Evolutionary conservation across 2,113 vertebrate genomes (phyloP).

Genomic region (Aplodontia rufa): DNA sequence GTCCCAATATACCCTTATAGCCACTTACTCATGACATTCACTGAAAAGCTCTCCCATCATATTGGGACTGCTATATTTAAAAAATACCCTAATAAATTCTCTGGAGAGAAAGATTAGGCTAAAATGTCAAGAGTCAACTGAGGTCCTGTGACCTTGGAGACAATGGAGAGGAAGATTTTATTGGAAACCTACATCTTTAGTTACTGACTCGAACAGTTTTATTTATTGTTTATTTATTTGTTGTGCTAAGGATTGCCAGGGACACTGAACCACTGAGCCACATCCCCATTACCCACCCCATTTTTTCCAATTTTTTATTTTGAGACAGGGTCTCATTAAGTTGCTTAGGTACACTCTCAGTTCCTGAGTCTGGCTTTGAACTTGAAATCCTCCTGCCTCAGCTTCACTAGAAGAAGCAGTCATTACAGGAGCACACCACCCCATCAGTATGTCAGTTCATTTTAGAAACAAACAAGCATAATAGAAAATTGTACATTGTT

Average conservation of each 20-base stretch:
- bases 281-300: too few species aligned
- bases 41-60: rapidly evolving
- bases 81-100: background rate
- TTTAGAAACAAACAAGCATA: background rate
- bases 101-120: background rate
- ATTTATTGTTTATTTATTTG: too few species aligned
- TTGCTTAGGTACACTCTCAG: too few species aligned
- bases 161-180: background rate
- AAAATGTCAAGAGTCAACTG: background rate
- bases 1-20: background rate
- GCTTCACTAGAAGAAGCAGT: too few species aligned
- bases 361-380: too few species aligned
- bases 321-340: too few species aligned
- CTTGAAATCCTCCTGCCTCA: too few species aligned
- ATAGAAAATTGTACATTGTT: background rate
- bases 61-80: rapidly evolving
- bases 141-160: background rate
- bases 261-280: too few species aligned
- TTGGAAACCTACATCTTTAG: background rate
- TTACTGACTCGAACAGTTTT: background rate
- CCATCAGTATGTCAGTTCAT: background rate
- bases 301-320: too few species aligned
- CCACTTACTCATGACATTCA: background rate
- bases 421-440: too few species aligned
- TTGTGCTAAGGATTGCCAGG: too few species aligned